A percentile compares a stretch with the other conserved stretches of the same genome.
Evolutionary conservation across 1,140 invertebrate genomes (phyloP).

Genomic region (Onthophagus taurus): DNA sequence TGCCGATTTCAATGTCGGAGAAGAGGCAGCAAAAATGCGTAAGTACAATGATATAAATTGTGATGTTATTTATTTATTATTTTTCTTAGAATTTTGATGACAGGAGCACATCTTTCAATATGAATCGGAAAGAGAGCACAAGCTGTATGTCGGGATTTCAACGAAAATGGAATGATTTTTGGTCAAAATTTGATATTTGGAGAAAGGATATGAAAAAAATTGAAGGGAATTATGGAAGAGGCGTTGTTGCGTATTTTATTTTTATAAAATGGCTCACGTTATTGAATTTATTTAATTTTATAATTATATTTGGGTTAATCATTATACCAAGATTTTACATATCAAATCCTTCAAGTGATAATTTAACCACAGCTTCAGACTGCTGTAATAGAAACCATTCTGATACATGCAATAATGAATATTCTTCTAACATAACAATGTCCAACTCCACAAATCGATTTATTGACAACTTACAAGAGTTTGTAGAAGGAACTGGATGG

Average conservation of each 20-base stretch:
- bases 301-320: constrained; percentile 55
- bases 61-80: no score
- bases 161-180: constrained; percentile 51
- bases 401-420: constrained; percentile 46
- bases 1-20: constrained; percentile 71
- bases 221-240: constrained; percentile 71
- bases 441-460: constrained; percentile 38
- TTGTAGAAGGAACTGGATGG: constrained; percentile 63
- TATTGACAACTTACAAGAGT: constrained; percentile 47
- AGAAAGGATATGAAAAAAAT: constrained; percentile 58
- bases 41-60: constrained; percentile 23
- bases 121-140: no score
- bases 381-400: constrained; percentile 20
- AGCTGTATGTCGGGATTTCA: no score
- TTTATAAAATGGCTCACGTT: constrained; percentile 74
- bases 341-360: constrained; percentile 31
- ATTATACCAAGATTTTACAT: constrained; percentile 55
- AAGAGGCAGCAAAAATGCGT: constrained; percentile 73
- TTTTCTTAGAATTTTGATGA: no score
- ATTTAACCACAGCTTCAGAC: constrained; percentile 15
- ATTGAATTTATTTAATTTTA: constrained; percentile 59
- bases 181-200: constrained; percentile 64
- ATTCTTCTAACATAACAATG: no score
- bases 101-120: no score
- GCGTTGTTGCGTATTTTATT: constrained; percentile 69